phyloP scores from a whole-genome alignment of 2,888 invertebrate genomes.

The Maniola hyperantus region DNA sequence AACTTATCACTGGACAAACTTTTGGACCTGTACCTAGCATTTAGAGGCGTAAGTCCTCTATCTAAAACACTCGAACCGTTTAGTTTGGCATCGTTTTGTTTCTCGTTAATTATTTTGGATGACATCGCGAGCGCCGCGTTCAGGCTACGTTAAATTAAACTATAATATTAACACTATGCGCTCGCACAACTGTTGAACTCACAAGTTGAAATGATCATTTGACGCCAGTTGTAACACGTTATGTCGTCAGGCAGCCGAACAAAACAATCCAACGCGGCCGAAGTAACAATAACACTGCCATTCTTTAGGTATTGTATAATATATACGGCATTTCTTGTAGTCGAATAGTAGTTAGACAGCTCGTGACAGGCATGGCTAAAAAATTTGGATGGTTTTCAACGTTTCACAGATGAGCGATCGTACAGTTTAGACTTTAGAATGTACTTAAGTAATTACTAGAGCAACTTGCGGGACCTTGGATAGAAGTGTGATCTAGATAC shows the following conservation, averaged over 20 bases:
- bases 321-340: constrained; percentile 40
- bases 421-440: constrained; percentile 20
- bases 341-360: constrained; percentile 39
- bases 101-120: constrained; percentile 69
- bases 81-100: constrained; percentile 66
- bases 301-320: constrained; percentile 44
- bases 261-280: constrained; percentile 64
- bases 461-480: background rate
- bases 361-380: constrained; percentile 45
- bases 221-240: constrained; percentile 64
- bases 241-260: constrained; percentile 50
- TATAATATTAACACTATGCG: background rate
- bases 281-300: constrained; percentile 51
- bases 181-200: constrained; percentile 49
- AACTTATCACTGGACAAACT: constrained; percentile 80
- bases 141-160: constrained; percentile 51
- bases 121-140: constrained; percentile 69
- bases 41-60: constrained; percentile 67
- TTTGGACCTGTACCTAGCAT: constrained; percentile 69
- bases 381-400: constrained; percentile 39
- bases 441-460: background rate
- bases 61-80: constrained; percentile 71
- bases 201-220: constrained; percentile 63
- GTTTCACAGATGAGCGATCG: constrained; percentile 9
- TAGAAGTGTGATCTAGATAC: no score